These are phyloP conservation scores for Caradrina clavipalpis DNA, from an alignment of 2,888 invertebrate species.

Conservation along the genomic window DNA sequence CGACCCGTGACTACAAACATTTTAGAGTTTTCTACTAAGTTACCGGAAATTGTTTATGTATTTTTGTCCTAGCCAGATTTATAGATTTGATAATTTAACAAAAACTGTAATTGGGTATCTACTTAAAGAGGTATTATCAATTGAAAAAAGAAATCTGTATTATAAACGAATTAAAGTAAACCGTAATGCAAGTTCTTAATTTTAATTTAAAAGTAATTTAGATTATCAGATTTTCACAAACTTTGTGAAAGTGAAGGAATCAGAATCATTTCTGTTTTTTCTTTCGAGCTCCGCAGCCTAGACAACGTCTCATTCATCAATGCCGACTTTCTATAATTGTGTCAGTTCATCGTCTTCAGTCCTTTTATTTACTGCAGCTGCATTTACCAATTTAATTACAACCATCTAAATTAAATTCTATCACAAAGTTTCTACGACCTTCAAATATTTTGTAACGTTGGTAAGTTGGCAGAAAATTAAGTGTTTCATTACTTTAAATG, in stretches of 20 bases:
- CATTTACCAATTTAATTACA: conserved; percentile 46
- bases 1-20: conserved; percentile 42
- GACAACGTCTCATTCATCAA: conserved; percentile 9
- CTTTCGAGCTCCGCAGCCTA: neutral
- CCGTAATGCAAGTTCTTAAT: neutral
- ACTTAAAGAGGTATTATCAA: neutral
- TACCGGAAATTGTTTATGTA: neutral
- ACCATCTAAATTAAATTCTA: conserved; percentile 45
- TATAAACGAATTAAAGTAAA: neutral
- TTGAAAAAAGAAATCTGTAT: neutral
- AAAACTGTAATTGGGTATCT: no score
- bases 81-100: no score
- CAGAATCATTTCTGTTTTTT: neutral
- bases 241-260: neutral
- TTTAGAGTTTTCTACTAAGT: conserved; percentile 9
- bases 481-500: conserved; percentile 64
- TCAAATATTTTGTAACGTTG: conserved; percentile 66
- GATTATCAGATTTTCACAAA: neutral
- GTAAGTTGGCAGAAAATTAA: conserved; percentile 70
- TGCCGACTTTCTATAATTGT: conserved; percentile 31
- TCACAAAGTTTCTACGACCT: conserved; percentile 65
- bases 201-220: neutral
- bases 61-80: neutral
- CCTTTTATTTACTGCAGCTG: conserved; percentile 33
- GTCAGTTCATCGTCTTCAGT: conserved; percentile 16